Evolutionary conservation across 2,888 invertebrate species (phyloP).

Genomic region (Rhagium mordax): DNA sequence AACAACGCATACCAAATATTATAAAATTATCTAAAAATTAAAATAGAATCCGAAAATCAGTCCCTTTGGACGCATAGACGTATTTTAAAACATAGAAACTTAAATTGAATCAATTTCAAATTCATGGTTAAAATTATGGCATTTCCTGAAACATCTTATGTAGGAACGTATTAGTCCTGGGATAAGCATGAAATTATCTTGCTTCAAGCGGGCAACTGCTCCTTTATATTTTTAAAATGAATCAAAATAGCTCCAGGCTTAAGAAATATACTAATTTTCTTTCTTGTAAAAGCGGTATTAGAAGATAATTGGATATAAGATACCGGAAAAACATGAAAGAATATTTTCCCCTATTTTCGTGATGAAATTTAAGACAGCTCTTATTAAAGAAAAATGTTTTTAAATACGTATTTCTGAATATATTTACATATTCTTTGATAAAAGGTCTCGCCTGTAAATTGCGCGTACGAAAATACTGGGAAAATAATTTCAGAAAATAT

Average conservation of each 20-base stretch:
- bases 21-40: too few species aligned
- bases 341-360: background rate
- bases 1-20: too few species aligned
- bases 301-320: background rate
- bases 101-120: too few species aligned
- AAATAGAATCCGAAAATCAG: too few species aligned
- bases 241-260: background rate
- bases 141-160: too few species aligned
- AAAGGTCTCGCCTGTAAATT: too few species aligned
- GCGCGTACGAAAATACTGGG: too few species aligned
- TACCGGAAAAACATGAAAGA: background rate
- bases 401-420: background rate
- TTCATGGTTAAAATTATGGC: too few species aligned
- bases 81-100: too few species aligned
- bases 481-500: too few species aligned
- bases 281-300: background rate
- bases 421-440: background rate
- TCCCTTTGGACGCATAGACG: too few species aligned
- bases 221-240: background rate
- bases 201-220: background rate
- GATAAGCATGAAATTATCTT: background rate
- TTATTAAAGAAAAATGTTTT: background rate
- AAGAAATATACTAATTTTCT: background rate
- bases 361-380: background rate
- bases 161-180: too few species aligned